Conservation (phyloP, 2,888 invertebrate genomes). For the Tachystola acroxantha region DNA sequence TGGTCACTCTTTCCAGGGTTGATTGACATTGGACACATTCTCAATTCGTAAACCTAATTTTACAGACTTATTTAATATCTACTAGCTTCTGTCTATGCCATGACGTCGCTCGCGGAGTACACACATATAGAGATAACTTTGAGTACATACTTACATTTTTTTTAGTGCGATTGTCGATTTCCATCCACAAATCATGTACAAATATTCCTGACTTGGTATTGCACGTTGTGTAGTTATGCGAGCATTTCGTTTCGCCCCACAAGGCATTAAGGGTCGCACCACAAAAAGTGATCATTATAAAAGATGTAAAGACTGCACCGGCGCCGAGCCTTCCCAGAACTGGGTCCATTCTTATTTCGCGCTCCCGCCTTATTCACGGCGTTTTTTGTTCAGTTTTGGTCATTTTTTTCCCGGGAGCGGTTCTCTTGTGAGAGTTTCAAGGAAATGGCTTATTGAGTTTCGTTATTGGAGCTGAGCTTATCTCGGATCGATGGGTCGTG, state of each 20-base stretch:
- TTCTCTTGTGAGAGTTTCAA: constrained; percentile 68
- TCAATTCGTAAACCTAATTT: too few species aligned
- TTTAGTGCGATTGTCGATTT: constrained; percentile 40
- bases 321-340: constrained; percentile 74
- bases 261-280: constrained; percentile 64
- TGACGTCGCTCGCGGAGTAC: too few species aligned
- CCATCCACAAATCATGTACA: constrained; percentile 32
- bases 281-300: constrained; percentile 74
- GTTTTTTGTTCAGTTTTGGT: constrained; percentile 62
- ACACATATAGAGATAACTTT: too few species aligned
- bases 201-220: background rate
- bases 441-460: constrained; percentile 76
- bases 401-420: constrained; percentile 67
- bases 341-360: constrained; percentile 74
- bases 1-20: too few species aligned
- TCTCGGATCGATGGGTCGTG: constrained; percentile 54
- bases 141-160: constrained; percentile 28
- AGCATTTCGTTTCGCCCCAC: constrained; percentile 52
- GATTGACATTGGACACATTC: too few species aligned
- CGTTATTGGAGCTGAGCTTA: constrained; percentile 60
- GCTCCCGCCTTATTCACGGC: constrained; percentile 71
- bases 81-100: too few species aligned
- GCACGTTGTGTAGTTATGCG: constrained; percentile 9
- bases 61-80: too few species aligned
- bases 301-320: constrained; percentile 71